Percentiles rank a stretch among this genome's conserved stretches.
These are phyloP conservation scores for Lepetodrilus schrolli DNA, from an alignment of 2,888 invertebrate species.

Conservation along the genomic window DNA sequence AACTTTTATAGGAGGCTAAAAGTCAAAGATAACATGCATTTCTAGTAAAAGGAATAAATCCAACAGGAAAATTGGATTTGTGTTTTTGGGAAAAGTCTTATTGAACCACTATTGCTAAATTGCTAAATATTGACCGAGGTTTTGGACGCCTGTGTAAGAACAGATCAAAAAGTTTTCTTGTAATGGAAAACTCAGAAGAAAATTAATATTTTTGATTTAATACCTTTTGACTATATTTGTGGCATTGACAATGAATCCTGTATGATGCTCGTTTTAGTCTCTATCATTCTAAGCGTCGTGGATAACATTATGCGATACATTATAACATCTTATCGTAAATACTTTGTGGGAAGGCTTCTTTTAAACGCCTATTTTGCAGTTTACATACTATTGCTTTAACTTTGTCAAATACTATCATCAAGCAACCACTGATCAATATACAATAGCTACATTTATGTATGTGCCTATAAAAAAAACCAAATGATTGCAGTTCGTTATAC, in stretches of 20 bases:
- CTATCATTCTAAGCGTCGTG: too few species aligned
- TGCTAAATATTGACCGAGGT: conserved; percentile 10
- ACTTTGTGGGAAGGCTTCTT: neutral
- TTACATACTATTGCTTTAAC: conserved; percentile 8
- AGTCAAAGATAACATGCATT: conserved; percentile 22
- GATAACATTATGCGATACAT: too few species aligned
- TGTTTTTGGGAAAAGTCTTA: conserved; percentile 25
- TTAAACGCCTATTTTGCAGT: neutral
- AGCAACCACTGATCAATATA: neutral
- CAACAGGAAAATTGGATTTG: conserved; percentile 27
- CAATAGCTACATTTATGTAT: too few species aligned
- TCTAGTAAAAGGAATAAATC: conserved; percentile 18
- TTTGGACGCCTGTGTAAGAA: neutral
- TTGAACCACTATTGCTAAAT: conserved; percentile 13
- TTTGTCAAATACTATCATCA: neutral
- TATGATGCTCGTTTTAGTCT: neutral
- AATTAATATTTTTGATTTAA: conserved; percentile 27
- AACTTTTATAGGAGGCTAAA: conserved; percentile 29
- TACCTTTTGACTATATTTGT: neutral
- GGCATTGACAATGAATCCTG: neutral
- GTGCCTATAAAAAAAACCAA: too few species aligned
- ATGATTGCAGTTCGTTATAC: too few species aligned
- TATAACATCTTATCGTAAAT: neutral
- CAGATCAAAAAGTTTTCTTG: conserved; percentile 29
- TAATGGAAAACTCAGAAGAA: conserved; percentile 7